phyloP scores from a whole-genome alignment of 2,113 vertebrate species.

The Eclectus roratus region DNA sequence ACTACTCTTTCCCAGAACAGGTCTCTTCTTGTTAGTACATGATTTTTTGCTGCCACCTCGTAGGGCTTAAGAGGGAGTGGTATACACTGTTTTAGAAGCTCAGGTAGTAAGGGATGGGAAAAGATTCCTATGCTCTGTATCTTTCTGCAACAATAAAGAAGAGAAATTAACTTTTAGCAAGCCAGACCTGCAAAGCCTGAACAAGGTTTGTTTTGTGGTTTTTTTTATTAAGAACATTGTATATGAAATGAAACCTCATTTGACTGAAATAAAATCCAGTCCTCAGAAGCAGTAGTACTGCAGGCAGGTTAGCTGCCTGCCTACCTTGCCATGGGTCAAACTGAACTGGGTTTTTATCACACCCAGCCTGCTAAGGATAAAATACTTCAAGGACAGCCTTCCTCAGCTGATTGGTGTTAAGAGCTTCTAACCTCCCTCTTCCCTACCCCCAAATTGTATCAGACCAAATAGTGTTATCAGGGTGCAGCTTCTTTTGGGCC shows the following conservation, averaged over 20 bases:
- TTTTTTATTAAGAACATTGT: constrained; percentile 46
- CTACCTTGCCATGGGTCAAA: background rate
- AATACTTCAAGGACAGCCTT: background rate
- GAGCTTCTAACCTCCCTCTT: background rate
- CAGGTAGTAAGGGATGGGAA: background rate
- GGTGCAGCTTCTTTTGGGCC: background rate
- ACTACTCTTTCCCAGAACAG: background rate
- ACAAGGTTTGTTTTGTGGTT: background rate
- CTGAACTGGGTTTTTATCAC: background rate
- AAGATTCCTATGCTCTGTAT: background rate
- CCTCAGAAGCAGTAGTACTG: background rate
- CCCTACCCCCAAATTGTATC: background rate
- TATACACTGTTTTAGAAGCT: background rate
- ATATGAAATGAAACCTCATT: background rate
- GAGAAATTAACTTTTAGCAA: background rate
- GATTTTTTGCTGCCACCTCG: background rate
- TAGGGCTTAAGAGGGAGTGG: background rate
- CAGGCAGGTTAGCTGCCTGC: background rate
- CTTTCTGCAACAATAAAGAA: background rate
- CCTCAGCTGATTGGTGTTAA: background rate
- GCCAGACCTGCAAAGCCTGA: constrained; percentile 8
- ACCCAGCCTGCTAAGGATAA: background rate
- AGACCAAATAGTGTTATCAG: background rate
- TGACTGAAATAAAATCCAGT: background rate
- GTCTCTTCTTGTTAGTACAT: background rate